Base-by-base conservation (phyloP, 2,797 vertebrate genomes). In the Denticeps clupeoides region DNA sequence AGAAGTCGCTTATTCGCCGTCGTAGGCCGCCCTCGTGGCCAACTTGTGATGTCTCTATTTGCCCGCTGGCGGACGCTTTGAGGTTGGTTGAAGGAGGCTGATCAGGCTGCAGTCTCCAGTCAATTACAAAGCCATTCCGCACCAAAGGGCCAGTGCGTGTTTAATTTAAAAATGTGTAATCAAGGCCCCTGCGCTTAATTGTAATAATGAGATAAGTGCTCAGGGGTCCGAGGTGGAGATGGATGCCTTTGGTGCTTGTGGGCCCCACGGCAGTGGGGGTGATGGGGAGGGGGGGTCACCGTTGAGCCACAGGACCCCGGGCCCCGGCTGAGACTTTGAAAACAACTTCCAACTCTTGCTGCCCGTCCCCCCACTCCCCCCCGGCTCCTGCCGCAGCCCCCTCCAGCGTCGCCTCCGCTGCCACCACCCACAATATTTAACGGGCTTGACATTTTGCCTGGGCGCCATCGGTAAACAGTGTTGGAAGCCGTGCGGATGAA, bases 21-120 rank as follows among this genome's bases (percentile, higher is more conserved):
- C 72, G 72, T 64, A 63, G 73, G 75, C 64, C 10, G 46, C 45
- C 56, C 57, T 64, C 58, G 48, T 51, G 56, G 50, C 47, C 63
- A 74, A 78, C 53, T 70, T 60, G 59, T 73, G 77, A 79, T 75
- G 72, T 73, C 78, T 82, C 70, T 65, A 77, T 81, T 72, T 69
- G n/a, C n/a, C 53, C 55, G 67, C 67, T 64, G 29, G 35, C 7
- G 35, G 44, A 31, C 41, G 31, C 8, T 26, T 9, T 7, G 10
- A 65, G 71, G 58, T 70, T 71, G 67, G 69, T 67, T 63, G 53
- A 58, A 63, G 58, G 60, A 59, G 48, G 53, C 59, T 4, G 31
- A 56, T 64, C 53, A 56, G 46, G 58, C 49, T 50, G 56, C 47
- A 43, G 53, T 60, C 54, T 18, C 50, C 70, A 67, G 64, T 69